Base-by-base conservation (phyloP, 2,113 vertebrate species). In the Copsychus sechellarum region DNA sequence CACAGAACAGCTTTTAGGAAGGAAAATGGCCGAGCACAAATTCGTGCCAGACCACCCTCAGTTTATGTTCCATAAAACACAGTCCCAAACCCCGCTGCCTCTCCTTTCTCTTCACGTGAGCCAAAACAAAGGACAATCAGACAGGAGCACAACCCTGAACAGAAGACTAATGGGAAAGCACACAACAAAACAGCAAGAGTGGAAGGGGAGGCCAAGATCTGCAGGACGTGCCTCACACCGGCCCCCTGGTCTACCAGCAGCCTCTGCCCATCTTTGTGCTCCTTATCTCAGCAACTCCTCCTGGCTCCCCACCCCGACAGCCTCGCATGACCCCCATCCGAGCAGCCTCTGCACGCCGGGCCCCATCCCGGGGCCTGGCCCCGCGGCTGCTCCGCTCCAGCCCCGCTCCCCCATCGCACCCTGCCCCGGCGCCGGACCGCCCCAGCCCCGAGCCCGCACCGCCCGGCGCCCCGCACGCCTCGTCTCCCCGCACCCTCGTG, bases 1-100 rank as follows among this genome's bases (percentile, higher is more conserved):
- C 74, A 66, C 60, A 19, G 56, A 91, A 58, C 31, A 56, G 79
- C 90, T 93, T 89, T 86, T 48, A 82, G 5, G 14, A 76, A 93
- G 95, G 87, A 96, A 97, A 95, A 95, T 95, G 95, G 96, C 92
- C 17, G 93, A 95, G 71, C 66, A 57, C 67, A 58, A 90, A 91
- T 77, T 69, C 87, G 36, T 43, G 87, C 96, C 93, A 93, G 88
- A 69, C 90, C 93, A 93, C 76, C 70, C 79, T 66, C 74, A 21
- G 74, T 81, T 92, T 66, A 82, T 34, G 61, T 38, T 81, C 79
- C 56, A 62, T 47, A 73, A 88, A 91, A 93, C 1, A 24, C 54
- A 69, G 40, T 40, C 74, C 95, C 82, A 73, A 80, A 78, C 67
- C 85, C 79, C 36, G 14, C 8, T 70, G 76, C 87, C 67, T 96